Evolutionary conservation across 2,797 vertebrate species (phyloP), one percentile per base, ranked within the genome.

Genomic region (Masticophis lateralis): DNA sequence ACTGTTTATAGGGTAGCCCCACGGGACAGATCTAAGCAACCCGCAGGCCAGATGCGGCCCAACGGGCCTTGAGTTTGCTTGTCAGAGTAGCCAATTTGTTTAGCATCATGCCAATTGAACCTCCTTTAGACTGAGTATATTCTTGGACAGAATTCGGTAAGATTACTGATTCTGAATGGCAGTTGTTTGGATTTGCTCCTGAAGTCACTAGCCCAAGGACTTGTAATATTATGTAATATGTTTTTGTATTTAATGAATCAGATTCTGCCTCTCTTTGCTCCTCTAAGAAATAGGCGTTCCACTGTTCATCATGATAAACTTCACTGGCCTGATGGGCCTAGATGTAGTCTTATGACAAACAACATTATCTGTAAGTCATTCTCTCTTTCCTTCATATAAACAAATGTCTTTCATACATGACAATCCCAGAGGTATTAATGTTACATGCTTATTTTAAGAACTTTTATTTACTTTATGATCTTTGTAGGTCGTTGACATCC

Each of bases 391-490:
- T 98, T 97, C 96, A 94, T 97, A 95, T 98, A 98, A 98, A 97
- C 98, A 98, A 96, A 96, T 96, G 96, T 93, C 97, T 98, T 98
- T 97, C 96, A 97, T 97, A 97, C 95, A 95, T 94, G 97, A 95
- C 97, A 97, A 97, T 97, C 96, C 97, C 97, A 22, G 11, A 97
- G 93, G 96, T 97, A 95, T 98, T 98, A 98, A 96, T 97, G 98
- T 98, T 98, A 97, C 98, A 97, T 97, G 96, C 97, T 98, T 98
- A 98, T 98, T 98, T 98, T 98, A 98, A 98, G 97, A 98, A 98
- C 98, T 98, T 98, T 98, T 98, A 98, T 98, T 98, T 98, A 98
- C 98, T 98, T 98, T 98, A 95, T 97, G 97, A 98, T 98, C 98
- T 98, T 97, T 97, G 98, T 98, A 98, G 97, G 98, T 98, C 98